These are phyloP conservation scores for Nysson spinosus DNA, from an alignment of 2,888 invertebrate genomes.

Conservation along the genomic window DNA sequence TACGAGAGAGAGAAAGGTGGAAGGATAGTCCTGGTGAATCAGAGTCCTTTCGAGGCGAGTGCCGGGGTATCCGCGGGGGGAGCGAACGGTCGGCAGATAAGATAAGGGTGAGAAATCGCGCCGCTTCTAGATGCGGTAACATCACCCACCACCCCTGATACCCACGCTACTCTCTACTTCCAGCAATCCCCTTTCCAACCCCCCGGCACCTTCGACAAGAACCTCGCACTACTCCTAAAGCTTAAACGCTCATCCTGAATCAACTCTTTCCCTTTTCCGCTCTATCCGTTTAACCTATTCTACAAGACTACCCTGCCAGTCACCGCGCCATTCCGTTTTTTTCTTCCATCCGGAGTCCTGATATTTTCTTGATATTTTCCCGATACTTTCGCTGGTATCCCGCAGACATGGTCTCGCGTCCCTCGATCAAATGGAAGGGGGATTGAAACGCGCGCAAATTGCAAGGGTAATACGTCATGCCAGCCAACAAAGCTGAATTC, in stretches of 20 bases:
- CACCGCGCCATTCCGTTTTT: no score
- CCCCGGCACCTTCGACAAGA: slow-evolving; percentile 10
- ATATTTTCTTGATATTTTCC: no score
- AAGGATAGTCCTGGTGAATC: no score
- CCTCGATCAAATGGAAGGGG: no score
- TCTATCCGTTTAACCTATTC: slow-evolving; percentile 34
- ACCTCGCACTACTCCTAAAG: slow-evolving; percentile 31
- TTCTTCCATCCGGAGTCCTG: no score
- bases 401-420: no score
- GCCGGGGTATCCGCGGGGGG: slow-evolving; percentile 31
- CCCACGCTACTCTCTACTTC: slow-evolving; percentile 33
- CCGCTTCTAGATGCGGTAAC: slow-evolving; percentile 71
- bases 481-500: slow-evolving; percentile 7
- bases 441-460: slow-evolving; percentile 43
- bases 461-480: slow-evolving; percentile 12
- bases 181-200: slow-evolving; percentile 2
- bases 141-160: slow-evolving; percentile 60
- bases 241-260: slow-evolving; percentile 33
- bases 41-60: no score
- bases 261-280: slow-evolving; percentile 31
- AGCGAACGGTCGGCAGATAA: slow-evolving; percentile 63
- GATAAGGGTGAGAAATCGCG: slow-evolving; percentile 75
- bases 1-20: neutral
- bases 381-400: no score
- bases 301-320: no score